Base-by-base conservation (phyloP, 2,888 invertebrate species). In the Drosophila sordidula region DNA sequence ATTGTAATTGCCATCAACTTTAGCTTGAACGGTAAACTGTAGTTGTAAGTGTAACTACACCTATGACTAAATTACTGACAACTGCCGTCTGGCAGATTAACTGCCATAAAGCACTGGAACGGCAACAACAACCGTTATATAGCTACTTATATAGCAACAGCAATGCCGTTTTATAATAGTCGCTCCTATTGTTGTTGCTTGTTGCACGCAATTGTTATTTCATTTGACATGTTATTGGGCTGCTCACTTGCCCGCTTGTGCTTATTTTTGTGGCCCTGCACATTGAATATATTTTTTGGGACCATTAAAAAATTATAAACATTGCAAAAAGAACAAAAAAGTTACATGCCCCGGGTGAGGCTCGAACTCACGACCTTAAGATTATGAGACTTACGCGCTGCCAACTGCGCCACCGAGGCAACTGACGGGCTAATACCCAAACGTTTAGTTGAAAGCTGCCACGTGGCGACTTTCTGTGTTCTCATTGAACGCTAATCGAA, bases 351-450 rank as follows among this genome's bases (percentile, higher is more conserved):
- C 91, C 91, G 90, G 87, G 90, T 90, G 90, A 90, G 91, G 91
- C 90, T 91, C 90, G 90, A 91, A 91, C 90, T 90, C 90, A 91
- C 90, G 86, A 92, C 91, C 92, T 92, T 92, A 91, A 91, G 91
- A 92, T 92, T 92, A 92, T 91, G 91, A 92, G 91, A 91, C 91
- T 91, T 91, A 91, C 91, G 91, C 91, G 91, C 91, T 91, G 89
- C 91, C 91, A 86, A 91, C 91, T 92, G 91, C 91, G 91, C 91
- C 91, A 92, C 90, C 91, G 91, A 92, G 91, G 91, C 92, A 69
- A 70, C 81, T 69, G 61, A 25, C 38, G 54, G 22, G 22, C 1
- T n/a, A 6, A 5, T 11, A 65, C 14, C 42, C 45, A 34, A 57
- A 52, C 61, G 67, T 49, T 25, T 14, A 71, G 11, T 75, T 80